Conservation (phyloP, 2,113 vertebrate species). For the Eonycteris spelaea region DNA sequence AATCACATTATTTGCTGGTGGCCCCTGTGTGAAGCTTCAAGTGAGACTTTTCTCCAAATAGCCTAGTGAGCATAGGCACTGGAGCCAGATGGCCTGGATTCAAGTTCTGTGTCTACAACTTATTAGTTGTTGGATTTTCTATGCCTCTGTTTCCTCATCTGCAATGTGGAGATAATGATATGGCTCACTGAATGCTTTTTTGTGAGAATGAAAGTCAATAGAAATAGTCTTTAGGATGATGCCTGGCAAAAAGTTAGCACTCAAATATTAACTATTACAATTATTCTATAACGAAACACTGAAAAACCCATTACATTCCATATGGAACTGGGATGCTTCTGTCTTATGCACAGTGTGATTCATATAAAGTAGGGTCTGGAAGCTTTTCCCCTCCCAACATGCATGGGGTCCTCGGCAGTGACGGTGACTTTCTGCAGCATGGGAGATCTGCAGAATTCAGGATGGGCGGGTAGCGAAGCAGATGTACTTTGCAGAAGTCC, state of each 20-base stretch:
- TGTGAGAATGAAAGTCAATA: not conserved
- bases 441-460: not conserved
- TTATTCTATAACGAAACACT: not conserved
- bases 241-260: not conserved
- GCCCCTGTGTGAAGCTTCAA: not conserved
- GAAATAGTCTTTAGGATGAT: not conserved
- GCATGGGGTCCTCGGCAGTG: too few species aligned
- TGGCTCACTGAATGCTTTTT: not conserved
- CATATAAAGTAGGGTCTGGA: not conserved
- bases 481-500: not conserved
- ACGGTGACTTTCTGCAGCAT: not conserved
- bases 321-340: not conserved
- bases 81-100: not conserved
- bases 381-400: not conserved
- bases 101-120: not conserved
- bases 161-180: not conserved
- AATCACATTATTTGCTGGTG: not conserved
- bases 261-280: not conserved
- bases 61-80: not conserved
- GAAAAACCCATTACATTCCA: not conserved
- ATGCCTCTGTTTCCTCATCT: not conserved
- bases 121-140: not conserved
- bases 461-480: not conserved
- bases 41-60: not conserved
- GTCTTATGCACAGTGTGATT: not conserved